phyloP scores from a whole-genome alignment of 2,113 vertebrate genomes.

The Rattus rattus region DNA sequence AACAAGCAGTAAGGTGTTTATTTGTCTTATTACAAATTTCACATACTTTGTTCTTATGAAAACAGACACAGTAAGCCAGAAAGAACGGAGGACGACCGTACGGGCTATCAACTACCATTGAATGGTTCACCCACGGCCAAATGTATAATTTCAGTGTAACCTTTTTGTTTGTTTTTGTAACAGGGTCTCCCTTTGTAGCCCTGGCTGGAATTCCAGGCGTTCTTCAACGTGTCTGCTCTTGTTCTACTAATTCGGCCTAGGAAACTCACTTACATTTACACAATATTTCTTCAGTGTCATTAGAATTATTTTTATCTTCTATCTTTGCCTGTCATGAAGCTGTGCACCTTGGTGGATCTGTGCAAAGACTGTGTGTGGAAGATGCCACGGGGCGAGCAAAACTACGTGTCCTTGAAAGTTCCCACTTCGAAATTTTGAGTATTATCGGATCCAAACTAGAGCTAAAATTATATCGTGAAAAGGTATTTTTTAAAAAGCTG shows the following conservation, averaged over 20 bases:
- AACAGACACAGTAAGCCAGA: not conserved
- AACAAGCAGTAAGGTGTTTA: not conserved
- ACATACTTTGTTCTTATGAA: not conserved
- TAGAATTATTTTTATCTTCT: not conserved
- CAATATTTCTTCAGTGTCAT: not conserved
- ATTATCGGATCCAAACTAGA: not conserved
- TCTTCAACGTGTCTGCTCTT: not conserved
- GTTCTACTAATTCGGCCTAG: not conserved
- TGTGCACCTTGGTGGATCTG: not conserved
- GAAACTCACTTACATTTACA: not conserved
- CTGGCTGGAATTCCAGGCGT: not conserved
- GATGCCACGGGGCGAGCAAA: not conserved
- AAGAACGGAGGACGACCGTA: not conserved
- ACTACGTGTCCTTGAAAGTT: not conserved
- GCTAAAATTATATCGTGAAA: not conserved
- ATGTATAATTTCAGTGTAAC: not conserved
- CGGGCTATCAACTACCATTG: not conserved
- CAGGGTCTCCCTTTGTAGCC: not conserved
- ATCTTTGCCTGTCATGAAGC: not conserved
- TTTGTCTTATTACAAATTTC: not conserved
- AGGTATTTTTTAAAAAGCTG: not conserved
- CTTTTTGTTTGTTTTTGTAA: not conserved
- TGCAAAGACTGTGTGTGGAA: accelerated
- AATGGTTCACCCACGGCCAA: not conserved
- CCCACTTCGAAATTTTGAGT: not conserved